Evolutionary conservation across 2,797 vertebrate genomes (phyloP).

Genomic region (Rhadinocentrus ornatus): DNA sequence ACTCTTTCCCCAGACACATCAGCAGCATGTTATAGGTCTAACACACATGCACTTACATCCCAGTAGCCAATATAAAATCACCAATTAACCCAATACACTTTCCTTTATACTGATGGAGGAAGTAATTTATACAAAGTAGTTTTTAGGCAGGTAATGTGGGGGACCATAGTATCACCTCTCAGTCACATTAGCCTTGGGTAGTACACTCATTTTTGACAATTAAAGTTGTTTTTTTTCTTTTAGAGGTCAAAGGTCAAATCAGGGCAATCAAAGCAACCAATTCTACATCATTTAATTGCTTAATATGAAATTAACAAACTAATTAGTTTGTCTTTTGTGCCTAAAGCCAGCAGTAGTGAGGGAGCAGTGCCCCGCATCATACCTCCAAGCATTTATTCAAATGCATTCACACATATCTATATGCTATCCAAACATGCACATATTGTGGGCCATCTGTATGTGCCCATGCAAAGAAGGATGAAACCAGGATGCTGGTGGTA

Average conservation of each 20-base stretch:
- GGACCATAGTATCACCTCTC: constrained; percentile 21
- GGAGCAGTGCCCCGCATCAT: constrained; percentile 27
- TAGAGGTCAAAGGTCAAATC: constrained; percentile 69
- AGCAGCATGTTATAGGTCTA: background rate
- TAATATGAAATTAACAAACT: constrained; percentile 71
- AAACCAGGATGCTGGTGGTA: constrained; percentile 49
- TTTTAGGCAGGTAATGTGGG: background rate
- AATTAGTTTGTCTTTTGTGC: constrained; percentile 74
- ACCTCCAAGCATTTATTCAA: constrained; percentile 56
- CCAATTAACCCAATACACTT: background rate
- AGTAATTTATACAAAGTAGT: background rate
- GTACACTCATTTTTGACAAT: constrained; percentile 58
- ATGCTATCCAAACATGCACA: constrained; percentile 65
- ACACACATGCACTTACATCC: background rate
- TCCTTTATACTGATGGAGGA: background rate
- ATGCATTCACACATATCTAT: constrained; percentile 60
- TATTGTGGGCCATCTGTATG: constrained; percentile 70
- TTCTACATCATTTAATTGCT: constrained; percentile 44
- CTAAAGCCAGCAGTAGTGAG: constrained; percentile 57
- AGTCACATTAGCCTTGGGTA: constrained; percentile 31
- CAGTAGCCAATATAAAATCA: background rate
- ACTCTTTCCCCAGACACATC: background rate
- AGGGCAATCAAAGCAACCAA: constrained; percentile 65
- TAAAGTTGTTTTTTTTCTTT: constrained; percentile 58
- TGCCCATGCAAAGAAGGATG: constrained; percentile 48